A percentile compares a stretch with the other conserved stretches of the same genome.
These are phyloP conservation scores for Alauda arvensis DNA, from an alignment of 2,797 vertebrate genomes.

Conservation along the genomic window DNA sequence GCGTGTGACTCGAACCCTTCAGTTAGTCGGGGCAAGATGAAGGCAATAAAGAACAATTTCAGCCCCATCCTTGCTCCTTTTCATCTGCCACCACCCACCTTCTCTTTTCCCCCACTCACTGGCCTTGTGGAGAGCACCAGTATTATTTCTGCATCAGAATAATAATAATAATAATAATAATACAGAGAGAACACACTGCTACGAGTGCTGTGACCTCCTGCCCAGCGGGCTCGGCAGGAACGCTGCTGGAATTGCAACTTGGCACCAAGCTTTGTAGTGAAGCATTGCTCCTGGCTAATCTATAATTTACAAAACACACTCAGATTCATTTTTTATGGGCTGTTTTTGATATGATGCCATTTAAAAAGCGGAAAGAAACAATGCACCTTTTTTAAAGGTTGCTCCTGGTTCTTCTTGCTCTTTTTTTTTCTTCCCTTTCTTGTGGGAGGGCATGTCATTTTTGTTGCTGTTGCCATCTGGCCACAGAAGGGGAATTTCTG, in stretches of 20 bases:
- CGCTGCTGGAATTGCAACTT: constrained; percentile 41
- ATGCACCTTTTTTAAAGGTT: not conserved
- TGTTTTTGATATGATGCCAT: not conserved
- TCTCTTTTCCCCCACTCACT: not conserved
- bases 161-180: constrained; percentile 50
- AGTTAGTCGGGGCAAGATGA: not conserved
- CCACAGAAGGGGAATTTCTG: not conserved
- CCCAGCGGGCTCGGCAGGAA: not conserved
- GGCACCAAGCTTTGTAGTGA: not conserved
- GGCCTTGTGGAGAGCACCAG: not conserved
- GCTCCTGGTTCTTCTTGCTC: not conserved
- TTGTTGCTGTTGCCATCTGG: not conserved
- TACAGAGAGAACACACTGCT: not conserved
- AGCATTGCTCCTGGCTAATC: constrained; percentile 34
- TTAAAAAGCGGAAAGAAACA: not conserved
- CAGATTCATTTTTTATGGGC: constrained; percentile 14
- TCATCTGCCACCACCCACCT: not conserved
- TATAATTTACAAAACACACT: constrained; percentile 46
- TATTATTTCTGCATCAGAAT: constrained; percentile 51
- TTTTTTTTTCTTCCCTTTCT: not conserved
- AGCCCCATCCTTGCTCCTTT: not conserved
- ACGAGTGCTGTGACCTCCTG: constrained; percentile 26
- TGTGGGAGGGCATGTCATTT: not conserved
- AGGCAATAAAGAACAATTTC: constrained; percentile 7
- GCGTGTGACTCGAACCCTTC: not conserved